A percentile compares a stretch with the other conserved stretches of the same genome.
Evolutionary conservation across 2,888 invertebrate species (phyloP).

Genomic region (Antheraea assamensis): DNA sequence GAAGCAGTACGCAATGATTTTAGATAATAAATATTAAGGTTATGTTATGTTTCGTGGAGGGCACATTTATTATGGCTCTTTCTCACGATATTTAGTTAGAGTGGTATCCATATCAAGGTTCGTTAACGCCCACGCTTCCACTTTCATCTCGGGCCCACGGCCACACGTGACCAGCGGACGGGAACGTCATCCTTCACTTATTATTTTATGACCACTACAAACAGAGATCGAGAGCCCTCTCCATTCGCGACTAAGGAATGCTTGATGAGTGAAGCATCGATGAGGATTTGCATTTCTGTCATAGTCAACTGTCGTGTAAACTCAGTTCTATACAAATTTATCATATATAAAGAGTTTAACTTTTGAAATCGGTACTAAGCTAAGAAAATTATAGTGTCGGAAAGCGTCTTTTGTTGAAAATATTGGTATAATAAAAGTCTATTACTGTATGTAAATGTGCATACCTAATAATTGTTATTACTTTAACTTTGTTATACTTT

Average conservation of each 20-base stretch:
- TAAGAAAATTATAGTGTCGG: neutral
- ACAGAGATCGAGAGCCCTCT: constrained; percentile 53
- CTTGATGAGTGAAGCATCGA: constrained; percentile 52
- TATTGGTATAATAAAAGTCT: too few species aligned
- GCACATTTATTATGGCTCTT: constrained; percentile 51
- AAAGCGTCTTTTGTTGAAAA: too few species aligned
- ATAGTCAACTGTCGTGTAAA: constrained; percentile 54
- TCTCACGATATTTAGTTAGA: constrained; percentile 61
- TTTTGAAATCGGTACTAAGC: constrained; percentile 35
- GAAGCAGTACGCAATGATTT: neutral
- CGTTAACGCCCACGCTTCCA: constrained; percentile 70
- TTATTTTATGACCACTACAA: constrained; percentile 42
- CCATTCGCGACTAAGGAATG: constrained; percentile 47
- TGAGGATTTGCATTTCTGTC: constrained; percentile 66
- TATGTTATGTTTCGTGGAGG: constrained; percentile 31
- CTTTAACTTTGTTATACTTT: too few species aligned
- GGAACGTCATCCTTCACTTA: constrained; percentile 54
- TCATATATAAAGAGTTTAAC: constrained; percentile 46
- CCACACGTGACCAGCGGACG: constrained; percentile 65
- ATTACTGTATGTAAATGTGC: too few species aligned
- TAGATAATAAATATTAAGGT: constrained; percentile 7
- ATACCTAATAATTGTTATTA: too few species aligned
- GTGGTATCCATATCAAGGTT: constrained; percentile 44
- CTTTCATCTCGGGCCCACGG: constrained; percentile 71
- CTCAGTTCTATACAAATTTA: constrained; percentile 55